A percentile compares a stretch with the other conserved stretches of the same genome.
Evolutionary conservation across 2,888 invertebrate species (phyloP).

Genomic region (Tachystola acroxantha): DNA sequence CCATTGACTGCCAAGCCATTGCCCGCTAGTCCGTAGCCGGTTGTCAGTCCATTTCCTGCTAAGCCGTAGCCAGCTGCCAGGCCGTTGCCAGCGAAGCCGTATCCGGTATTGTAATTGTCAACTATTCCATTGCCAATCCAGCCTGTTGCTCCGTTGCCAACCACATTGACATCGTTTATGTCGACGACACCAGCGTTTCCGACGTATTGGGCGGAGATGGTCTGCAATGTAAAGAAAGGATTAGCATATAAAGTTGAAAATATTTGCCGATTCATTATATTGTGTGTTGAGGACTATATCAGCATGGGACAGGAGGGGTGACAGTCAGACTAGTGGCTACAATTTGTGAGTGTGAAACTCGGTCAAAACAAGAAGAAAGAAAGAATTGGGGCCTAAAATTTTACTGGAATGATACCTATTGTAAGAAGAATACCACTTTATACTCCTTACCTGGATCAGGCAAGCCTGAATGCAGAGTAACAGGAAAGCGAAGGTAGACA

Average conservation of each 20-base stretch:
- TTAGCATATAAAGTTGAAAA: background rate
- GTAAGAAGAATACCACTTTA: no score
- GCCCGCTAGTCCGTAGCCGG: background rate
- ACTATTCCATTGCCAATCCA: background rate
- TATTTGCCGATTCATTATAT: no score
- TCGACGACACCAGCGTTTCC: slow-evolving; percentile 8
- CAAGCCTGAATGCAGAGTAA: slow-evolving; percentile 30
- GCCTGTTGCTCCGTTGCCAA: background rate
- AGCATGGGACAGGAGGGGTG: no score
- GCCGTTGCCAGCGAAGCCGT: slow-evolving; percentile 3
- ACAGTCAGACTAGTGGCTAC: no score
- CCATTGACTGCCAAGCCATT: background rate
- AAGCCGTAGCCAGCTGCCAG: slow-evolving; percentile 1
- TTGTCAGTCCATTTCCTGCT: slow-evolving; percentile 2
- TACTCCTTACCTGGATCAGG: slow-evolving; percentile 37
- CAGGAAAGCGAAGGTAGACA: slow-evolving; percentile 31
- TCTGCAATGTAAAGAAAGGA: no score
- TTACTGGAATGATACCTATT: no score
- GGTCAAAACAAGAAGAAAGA: no score
- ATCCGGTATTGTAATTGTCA: slow-evolving; percentile 5
- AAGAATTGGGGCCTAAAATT: no score
- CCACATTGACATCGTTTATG: no score
- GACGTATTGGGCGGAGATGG: slow-evolving; percentile 20
- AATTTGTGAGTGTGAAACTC: no score
- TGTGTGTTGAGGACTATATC: no score